A percentile compares a stretch with the other conserved stretches of the same genome.
These are phyloP conservation scores for Neomorphus geoffroyi DNA, from an alignment of 2,797 vertebrate species.

Conservation along the genomic window DNA sequence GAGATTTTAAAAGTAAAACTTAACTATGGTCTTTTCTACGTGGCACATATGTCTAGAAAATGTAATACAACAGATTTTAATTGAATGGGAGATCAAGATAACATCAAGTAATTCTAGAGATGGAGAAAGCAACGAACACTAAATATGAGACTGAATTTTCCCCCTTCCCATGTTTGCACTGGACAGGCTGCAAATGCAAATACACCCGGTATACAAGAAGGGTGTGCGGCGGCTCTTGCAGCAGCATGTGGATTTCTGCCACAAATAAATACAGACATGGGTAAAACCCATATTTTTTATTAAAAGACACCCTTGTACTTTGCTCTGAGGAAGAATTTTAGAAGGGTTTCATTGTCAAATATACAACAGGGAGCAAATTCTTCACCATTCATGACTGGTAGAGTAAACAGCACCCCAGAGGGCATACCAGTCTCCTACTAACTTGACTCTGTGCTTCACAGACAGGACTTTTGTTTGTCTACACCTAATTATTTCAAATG, in stretches of 20 bases:
- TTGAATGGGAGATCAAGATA: background rate
- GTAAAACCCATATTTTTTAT: slow-evolving; percentile 68
- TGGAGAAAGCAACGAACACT: background rate
- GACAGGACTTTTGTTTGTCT: background rate
- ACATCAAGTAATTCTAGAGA: background rate
- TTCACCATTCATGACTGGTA: slow-evolving; percentile 39
- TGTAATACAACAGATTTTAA: background rate
- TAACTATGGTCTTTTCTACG: background rate
- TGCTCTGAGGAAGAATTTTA: slow-evolving; percentile 62
- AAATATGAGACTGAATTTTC: background rate
- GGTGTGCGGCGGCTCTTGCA: slow-evolving; percentile 77
- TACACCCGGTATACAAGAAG: slow-evolving; percentile 59
- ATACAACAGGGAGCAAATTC: slow-evolving; percentile 60
- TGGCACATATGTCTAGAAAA: background rate
- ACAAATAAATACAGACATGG: slow-evolving; percentile 69
- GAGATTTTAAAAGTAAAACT: background rate
- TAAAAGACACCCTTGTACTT: slow-evolving; percentile 67
- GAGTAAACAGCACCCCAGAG: slow-evolving; percentile 1
- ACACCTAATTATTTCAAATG: background rate
- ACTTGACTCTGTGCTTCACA: background rate
- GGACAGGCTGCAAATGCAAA: slow-evolving; percentile 64
- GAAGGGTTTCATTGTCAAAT: slow-evolving; percentile 63
- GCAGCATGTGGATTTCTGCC: slow-evolving; percentile 66
- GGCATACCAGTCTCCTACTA: slow-evolving; percentile 17
- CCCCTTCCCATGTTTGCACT: background rate